Percentiles rank a stretch among this genome's conserved stretches.
These are phyloP conservation scores for Caenorhabditis sp. DNA, from an alignment of 2,888 invertebrate species.

Conservation along the genomic window DNA sequence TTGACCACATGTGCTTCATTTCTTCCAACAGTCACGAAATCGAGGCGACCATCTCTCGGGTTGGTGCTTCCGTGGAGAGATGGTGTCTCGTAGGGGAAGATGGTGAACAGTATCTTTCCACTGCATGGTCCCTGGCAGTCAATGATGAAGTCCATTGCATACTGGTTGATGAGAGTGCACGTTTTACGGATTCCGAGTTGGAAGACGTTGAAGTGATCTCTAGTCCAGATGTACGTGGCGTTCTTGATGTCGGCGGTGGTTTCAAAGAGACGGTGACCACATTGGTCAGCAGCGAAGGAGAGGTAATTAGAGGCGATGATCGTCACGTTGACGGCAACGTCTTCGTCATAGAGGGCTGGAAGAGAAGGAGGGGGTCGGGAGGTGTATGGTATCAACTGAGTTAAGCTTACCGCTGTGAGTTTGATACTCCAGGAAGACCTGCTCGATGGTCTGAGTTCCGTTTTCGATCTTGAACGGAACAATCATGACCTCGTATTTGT, in stretches of 20 bases:
- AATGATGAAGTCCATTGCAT: constrained; percentile 22
- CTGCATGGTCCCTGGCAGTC: constrained; percentile 18
- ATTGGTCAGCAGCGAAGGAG: constrained; percentile 26
- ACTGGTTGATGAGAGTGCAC: constrained; percentile 17
- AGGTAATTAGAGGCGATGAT: not conserved
- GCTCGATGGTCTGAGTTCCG: constrained; percentile 7
- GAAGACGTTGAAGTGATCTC: constrained; percentile 6
- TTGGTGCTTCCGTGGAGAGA: too few species aligned
- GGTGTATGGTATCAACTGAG: too few species aligned
- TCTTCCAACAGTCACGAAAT: not conserved
- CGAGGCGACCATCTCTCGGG: not conserved
- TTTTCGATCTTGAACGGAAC: constrained; percentile 28
- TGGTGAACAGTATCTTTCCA: constrained; percentile 18
- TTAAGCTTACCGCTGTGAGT: constrained; percentile 20
- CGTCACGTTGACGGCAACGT: constrained; percentile 27
- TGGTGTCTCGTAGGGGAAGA: not conserved
- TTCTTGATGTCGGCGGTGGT: constrained; percentile 4
- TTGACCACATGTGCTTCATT: too few species aligned
- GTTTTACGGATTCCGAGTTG: constrained; percentile 4
- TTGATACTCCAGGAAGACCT: constrained; percentile 33
- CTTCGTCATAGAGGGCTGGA: constrained; percentile 20
- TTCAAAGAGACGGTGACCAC: constrained; percentile 34
- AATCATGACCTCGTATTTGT: constrained; percentile 15
- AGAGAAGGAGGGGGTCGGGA: not conserved
- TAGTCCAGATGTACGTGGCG: constrained; percentile 3